Evolutionary conservation across 2,113 vertebrate genomes (phyloP).

Genomic region (Semnornis frantzii): DNA sequence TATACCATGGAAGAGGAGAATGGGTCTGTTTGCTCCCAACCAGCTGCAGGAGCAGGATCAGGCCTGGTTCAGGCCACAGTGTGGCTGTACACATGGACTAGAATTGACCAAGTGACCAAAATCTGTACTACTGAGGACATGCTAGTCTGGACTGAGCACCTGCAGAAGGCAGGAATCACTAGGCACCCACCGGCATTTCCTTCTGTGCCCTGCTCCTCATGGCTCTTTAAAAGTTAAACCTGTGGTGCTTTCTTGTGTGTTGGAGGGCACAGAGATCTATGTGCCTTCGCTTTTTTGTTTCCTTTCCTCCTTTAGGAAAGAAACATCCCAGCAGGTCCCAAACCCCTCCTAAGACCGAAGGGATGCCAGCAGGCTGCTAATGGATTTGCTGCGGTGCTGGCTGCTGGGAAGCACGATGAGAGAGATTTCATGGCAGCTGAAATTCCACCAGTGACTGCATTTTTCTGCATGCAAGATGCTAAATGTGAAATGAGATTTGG

Average conservation of each 20-base stretch:
- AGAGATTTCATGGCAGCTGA: slow-evolving; percentile 49
- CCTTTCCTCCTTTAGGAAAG: neutral
- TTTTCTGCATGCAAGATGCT: neutral
- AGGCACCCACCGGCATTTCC: neutral
- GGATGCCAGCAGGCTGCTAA: slow-evolving; percentile 30
- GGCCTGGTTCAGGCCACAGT: neutral
- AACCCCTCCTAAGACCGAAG: neutral
- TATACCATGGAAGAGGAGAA: neutral
- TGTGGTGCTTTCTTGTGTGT: fast-evolving
- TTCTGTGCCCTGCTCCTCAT: neutral
- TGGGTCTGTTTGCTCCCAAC: neutral
- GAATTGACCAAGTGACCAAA: neutral
- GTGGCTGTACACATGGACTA: neutral
- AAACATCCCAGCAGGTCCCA: neutral
- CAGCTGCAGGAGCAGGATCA: neutral
- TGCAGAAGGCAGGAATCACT: fast-evolving
- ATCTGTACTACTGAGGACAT: fast-evolving
- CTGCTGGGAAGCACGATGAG: neutral
- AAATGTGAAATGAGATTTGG: slow-evolving; percentile 43
- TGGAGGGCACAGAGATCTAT: neutral
- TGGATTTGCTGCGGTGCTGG: slow-evolving; percentile 39
- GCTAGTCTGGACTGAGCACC: neutral
- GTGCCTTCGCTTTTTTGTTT: neutral
- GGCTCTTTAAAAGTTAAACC: neutral
- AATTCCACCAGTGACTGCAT: slow-evolving; percentile 15